Evolutionary conservation across 2,888 invertebrate genomes (phyloP), one percentile per base, ranked within the genome.

Genomic region (Eristalis pertinax): DNA sequence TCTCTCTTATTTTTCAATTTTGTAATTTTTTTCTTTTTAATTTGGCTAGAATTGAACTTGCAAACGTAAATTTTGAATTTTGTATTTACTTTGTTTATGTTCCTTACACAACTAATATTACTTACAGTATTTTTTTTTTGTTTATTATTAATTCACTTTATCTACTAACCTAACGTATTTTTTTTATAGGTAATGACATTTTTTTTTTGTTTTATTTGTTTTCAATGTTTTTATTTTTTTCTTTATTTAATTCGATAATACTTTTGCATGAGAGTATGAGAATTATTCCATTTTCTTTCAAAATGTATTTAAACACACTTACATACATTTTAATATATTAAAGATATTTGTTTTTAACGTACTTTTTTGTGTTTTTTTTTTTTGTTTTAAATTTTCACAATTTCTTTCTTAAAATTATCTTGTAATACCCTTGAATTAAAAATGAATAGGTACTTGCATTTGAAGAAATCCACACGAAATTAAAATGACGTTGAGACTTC

Each of bases 21-120:
- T 64, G 64, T 70, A 58, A 65, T 41, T 69, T 85, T n/a, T n/a
- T n/a, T n/a, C n/a, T n/a, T n/a, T 74, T 74, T 78, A 78, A 83
- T 86, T 86, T 83, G 86, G 86, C 83, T 86, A 82, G 75, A 82
- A 75, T 86, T 79, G 78, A 86, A 86, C 72, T 79, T 79, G 82
- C 83, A 79, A 82, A 83, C 83, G 77, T 58, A 74, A 65, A 68
- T 67, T 60, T 68, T 68, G 62, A 19, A 74, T 63, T 13, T 69
- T 69, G 32, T 63, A 50, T 72, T 79, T 60, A 56, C 24, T 78
- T 19, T 58, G 11, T 32, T 70, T 70, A 56, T 58, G 19, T n/a
- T 63, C 13, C 74, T 78, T 78, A 86, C 38, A 41, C n/a, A n/a
- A n/a, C 74, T 82, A 86, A 19, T 19, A 63, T 75, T 83, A 79